Evolutionary conservation across 2,888 invertebrate genomes (phyloP).

Genomic region (Lasioglossum pauxillum): DNA sequence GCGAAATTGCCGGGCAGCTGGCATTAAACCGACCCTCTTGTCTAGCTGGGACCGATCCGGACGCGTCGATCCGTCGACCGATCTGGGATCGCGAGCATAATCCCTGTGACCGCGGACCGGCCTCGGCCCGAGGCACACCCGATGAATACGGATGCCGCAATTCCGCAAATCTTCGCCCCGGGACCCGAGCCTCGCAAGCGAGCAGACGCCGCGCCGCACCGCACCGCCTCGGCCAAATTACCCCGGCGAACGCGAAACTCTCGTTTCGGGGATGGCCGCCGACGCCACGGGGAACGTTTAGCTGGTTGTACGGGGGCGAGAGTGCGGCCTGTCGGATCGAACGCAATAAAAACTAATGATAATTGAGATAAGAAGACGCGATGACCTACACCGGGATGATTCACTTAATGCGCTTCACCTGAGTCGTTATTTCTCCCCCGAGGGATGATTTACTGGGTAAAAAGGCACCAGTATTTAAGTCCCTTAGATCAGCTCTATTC

Average conservation of each 20-base stretch:
- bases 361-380: background rate
- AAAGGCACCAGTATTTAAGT: background rate
- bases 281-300: conserved; percentile 10
- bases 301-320: background rate
- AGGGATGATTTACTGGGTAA: background rate
- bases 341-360: conserved; percentile 12
- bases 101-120: background rate
- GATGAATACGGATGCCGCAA: conserved; percentile 64
- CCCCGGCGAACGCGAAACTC: conserved; percentile 44
- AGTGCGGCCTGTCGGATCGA: background rate
- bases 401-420: conserved; percentile 1
- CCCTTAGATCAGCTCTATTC: background rate
- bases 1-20: conserved; percentile 66
- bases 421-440: background rate
- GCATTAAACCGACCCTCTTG: conserved; percentile 61
- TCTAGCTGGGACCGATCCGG: conserved; percentile 56
- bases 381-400: background rate
- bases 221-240: conserved; percentile 48
- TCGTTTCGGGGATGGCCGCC: conserved; percentile 30
- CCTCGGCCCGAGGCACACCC: conserved; percentile 8
- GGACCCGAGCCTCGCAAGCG: conserved; percentile 4
- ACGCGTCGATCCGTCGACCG: conserved; percentile 48
- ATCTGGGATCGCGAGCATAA: conserved; percentile 61
- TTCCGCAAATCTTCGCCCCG: conserved; percentile 35
- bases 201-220: conserved; percentile 6